Evolutionary conservation across 2,113 vertebrate species (phyloP), one percentile per base, ranked within the genome.

Genomic region (Lamprotornis superbus): DNA sequence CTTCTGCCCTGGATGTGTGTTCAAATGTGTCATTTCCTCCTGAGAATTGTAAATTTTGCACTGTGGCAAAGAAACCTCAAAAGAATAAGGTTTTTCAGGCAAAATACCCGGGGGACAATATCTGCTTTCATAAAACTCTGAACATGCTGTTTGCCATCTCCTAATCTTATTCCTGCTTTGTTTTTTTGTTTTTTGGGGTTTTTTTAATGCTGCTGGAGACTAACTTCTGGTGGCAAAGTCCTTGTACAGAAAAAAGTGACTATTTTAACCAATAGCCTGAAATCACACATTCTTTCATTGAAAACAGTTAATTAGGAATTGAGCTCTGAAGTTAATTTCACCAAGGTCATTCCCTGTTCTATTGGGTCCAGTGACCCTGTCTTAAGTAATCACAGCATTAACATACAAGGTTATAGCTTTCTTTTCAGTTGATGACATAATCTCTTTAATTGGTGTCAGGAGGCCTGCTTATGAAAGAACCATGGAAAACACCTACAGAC

Each of bases 391-490:
- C 98, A 98, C 82, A 9, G 97, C 95, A 94, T 97, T 98, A 98
- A 97, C 97, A 95, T 97, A 97, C 98, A 98, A 97, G 88, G 97
- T 98, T 97, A 97, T 96, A 97, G 98, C 98, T 98, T 98, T 98
- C 98, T 98, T 98, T 98, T 99, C 98, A 98, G 97, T 91, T 98
- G 98, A 98, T 99, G 98, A 99, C 98, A 98, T 99, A 99, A 99
- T 99, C 99, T 99, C 98, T 99, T 98, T 99, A 99, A 99, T 99
- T 99, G 99, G 99, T 99, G 98, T 99, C 98, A 98, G 98, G 97
- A 98, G 98, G 98, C 97, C 98, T 97, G 97, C 97, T 97, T 98
- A 95, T 98, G 98, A 99, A 98, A 98, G 98, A 96, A 90, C 98
- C 98, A 86, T 94, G 96, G 98, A 98, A 98, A 99, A 98, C 98